Evolutionary conservation across 53 echinoderm and acorn worm genomes (phyloP), one percentile per base, ranked within the genome.

Genomic region (Zoroaster sp.): DNA sequence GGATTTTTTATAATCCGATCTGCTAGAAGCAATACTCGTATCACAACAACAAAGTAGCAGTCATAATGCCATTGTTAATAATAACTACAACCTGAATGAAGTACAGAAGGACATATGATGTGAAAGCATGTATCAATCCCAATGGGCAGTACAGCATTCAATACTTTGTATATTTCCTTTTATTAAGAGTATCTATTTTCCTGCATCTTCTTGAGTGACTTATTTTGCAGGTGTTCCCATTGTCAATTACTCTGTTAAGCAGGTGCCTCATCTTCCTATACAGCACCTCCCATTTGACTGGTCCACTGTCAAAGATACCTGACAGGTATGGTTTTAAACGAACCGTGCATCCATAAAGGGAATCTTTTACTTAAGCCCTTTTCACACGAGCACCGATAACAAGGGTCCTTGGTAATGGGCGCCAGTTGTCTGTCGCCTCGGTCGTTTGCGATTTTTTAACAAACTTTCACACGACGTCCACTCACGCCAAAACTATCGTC

Each of bases 171-270:
- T 59, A 25, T 59, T 28, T 28, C 8, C 63, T 59, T n/a, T n/a
- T n/a, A n/a, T n/a, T n/a, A n/a, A n/a, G n/a, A n/a, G 23, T 10
- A 36, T 39, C 21, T 76, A 55, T 79, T 63, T 10, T 23, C 79
- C 68, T 44, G 68, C 17, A 8, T 55, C 39, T 25, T 77, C 49
- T 31, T 4, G 59, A 11, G 30, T 21, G 43, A 44, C 32, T n/a
- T 75, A 10, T 59, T 2, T 45, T 12, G 42, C 82, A 82, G 82
- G 82, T 82, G 82, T 43, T 79, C 42, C 82, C 11, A 68, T 82
- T 82, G 82, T 59, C 28, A 59, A 25, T 10, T 59, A 59, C 63
- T 59, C 63, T 28, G 21, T 82, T 67, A 34, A 66, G 82, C 66
- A 82, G 82, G 67, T 82, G 82, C 54, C 68, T 41, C 66, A 66